Evolutionary conservation across 2,888 invertebrate genomes (phyloP), one percentile per base, ranked within the genome.

Genomic region (Linyphia triangularis): DNA sequence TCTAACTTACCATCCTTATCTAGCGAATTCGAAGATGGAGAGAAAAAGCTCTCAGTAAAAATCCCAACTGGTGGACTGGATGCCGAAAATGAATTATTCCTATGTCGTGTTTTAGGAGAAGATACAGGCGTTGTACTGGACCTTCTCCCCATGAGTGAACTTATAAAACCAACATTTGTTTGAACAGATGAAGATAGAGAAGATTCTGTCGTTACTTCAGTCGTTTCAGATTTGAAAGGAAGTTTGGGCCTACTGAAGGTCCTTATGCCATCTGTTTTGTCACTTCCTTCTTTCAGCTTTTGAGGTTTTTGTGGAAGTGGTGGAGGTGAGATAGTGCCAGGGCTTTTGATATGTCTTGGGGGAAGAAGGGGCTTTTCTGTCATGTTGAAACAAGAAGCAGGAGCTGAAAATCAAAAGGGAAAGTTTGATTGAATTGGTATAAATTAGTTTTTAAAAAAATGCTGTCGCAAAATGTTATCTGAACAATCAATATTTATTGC

Each of bases 261-360:
- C n/a, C 67, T 67, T 13, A 85, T 33, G 30, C 61, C 78, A 33
- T 89, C 85, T 22, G 59, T 9, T 67, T 33, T 77, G 37, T 75
- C 75, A 28, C 9, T 65, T 19, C 26, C 24, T 4, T 89, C 89
- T 61, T 81, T 85, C 2, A 89, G 33, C 57, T 85, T 89, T 26
- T 59, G 43, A 3, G 89, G 89, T 24, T 89, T 89, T 28, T 85
- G 85, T 6, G 89, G 89, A 3, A 89, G 70, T 24, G 89, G 85
- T 19, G 89, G 89, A 22, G 89, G 89, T 16, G 89, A 67, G 37
- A 43, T n/a, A 37, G 3, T 33, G 10, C 16, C 28, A 16, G 70
- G 51, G 19, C 57, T 24, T 19, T 67, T 61, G n/a, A 72, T 16
- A 19, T 61, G 30, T n/a, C 89, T 79, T 3, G 89, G 89, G 7